A percentile compares a stretch with the other conserved stretches of the same genome.
phyloP scores from a whole-genome alignment of 2,888 invertebrate genomes.

The Agapetus fuscipes region DNA sequence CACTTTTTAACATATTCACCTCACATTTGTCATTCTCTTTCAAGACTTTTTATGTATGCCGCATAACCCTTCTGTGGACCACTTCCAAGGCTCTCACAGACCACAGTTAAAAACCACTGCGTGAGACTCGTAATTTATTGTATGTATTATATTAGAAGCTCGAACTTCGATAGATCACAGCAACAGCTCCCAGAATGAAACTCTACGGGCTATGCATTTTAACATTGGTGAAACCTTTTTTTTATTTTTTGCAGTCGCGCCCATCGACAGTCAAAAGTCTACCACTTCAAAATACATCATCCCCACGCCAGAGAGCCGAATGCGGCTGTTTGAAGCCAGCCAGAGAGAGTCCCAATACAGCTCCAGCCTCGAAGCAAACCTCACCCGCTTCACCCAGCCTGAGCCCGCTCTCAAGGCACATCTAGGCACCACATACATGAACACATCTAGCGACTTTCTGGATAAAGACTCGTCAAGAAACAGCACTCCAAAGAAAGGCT shows the following conservation, averaged over 20 bases:
- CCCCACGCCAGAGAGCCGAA: slow-evolving; percentile 48
- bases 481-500: slow-evolving; percentile 15
- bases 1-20: no score
- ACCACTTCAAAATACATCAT: slow-evolving; percentile 30
- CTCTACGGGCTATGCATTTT: no score
- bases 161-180: no score
- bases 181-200: no score
- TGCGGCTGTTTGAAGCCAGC: slow-evolving; percentile 41
- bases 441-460: slow-evolving; percentile 13
- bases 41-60: no score
- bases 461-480: slow-evolving; percentile 18
- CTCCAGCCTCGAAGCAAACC: slow-evolving; percentile 52
- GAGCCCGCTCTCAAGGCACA: background rate
- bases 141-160: no score
- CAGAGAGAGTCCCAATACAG: slow-evolving; percentile 37
- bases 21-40: no score
- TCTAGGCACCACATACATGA: slow-evolving; percentile 10
- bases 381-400: slow-evolving; percentile 27
- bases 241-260: slow-evolving; percentile 2
- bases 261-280: slow-evolving; percentile 8
- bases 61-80: no score
- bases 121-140: no score
- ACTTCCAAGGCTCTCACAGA: no score
- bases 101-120: no score
- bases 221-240: no score